Evolutionary conservation across 1,140 invertebrate genomes (phyloP), one percentile per base, ranked within the genome.

Genomic region (Bombus impatiens): DNA sequence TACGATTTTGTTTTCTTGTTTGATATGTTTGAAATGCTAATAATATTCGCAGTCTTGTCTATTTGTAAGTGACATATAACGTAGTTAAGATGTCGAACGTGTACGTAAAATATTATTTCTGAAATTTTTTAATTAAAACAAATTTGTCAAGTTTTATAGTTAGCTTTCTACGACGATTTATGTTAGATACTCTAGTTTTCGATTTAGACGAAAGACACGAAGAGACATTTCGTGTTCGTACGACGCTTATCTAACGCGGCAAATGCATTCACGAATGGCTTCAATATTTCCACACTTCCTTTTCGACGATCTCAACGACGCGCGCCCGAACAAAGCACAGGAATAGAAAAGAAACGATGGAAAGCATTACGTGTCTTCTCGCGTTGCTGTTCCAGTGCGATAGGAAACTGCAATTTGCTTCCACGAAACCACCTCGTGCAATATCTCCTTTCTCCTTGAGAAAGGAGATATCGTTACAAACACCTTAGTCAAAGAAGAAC

Each of bases 261-360:
- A 40, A 71, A 40, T 40, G 37, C 68, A 28, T 71, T 40, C 37
- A 28, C 25, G 18, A 28, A 71, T 71, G 37, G 37, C 37, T 37
- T 71, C 68, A 40, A 71, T 71, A 71, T 71, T 71, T 71, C 37
- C 68, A 40, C 37, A 25, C 35, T 71, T 71, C 37, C 68, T 71
- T 71, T 71, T 71, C 68, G 68, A 71, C 68, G 68, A 70, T 40
- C 65, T 35, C 32, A 4, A 68, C 32, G 65, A 40, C 37, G 22
- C 22, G 5, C 37, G 37, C 10, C 22, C 37, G 68, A 71, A 71
- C 37, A 71, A 71, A 71, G 68, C 67, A 22, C 35, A 40, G 25
- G 37, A 71, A 71, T 71, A 71, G 68, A 71, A 71, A 40, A 71
- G 68, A 71, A 71, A 71, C 68, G 68, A 71, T 71, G 37, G 68